Conservation (phyloP, 2,888 invertebrate species). For the Caenorhabditis sp. region DNA sequence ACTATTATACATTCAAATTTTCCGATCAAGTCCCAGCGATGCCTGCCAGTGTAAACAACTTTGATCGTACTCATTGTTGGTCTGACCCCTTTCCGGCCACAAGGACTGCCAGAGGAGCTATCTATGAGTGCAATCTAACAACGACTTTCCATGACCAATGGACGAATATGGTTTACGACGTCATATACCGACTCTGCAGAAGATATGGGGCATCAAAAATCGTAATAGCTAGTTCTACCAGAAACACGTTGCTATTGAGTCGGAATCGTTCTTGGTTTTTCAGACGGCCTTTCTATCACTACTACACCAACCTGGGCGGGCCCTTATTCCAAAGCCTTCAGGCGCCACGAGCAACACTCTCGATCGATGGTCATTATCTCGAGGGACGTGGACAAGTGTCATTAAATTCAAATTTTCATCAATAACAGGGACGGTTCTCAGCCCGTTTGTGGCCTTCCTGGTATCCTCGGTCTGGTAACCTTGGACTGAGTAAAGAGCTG, state of each 20-base stretch:
- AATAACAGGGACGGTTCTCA: conserved; percentile 16
- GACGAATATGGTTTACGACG: conserved; percentile 1
- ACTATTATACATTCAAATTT: too few relatives aligned
- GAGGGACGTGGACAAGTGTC: conserved; percentile 7
- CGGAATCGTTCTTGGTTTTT: conserved; percentile 4
- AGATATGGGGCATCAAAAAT: background rate
- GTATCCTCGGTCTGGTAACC: conserved; percentile 19
- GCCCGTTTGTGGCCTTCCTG: conserved; percentile 22
- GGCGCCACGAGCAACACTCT: background rate
- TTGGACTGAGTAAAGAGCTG: conserved; percentile 11
- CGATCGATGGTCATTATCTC: conserved; percentile 4
- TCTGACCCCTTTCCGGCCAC: too few relatives aligned
- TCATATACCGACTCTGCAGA: background rate
- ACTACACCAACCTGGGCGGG: too few relatives aligned
- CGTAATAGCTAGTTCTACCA: conserved; percentile 8
- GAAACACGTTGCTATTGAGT: conserved; percentile 2
- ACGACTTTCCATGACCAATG: conserved; percentile 15
- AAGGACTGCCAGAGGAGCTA: too few relatives aligned
- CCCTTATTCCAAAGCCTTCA: conserved; percentile 1
- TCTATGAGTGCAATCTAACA: background rate
- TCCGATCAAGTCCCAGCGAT: too few relatives aligned
- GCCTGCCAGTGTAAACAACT: too few relatives aligned
- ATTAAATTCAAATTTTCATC: conserved; percentile 6
- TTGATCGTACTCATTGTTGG: too few relatives aligned
- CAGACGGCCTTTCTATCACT: too few relatives aligned